Conservation (phyloP, 1,140 invertebrate species). For the Cydia strobilella region DNA sequence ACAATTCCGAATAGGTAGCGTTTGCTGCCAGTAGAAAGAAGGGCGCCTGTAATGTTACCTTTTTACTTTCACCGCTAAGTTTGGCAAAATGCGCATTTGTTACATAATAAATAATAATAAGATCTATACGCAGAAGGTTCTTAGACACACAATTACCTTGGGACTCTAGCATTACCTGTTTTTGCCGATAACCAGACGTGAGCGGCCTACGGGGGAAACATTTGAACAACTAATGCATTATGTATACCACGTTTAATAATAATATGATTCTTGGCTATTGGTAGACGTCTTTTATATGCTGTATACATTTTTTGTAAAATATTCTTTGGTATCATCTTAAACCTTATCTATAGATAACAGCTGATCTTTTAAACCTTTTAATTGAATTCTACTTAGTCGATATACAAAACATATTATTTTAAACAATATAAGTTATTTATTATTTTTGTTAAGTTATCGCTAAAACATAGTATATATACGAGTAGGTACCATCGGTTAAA, state of each 20-base stretch:
- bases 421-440: no score
- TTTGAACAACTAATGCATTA: conserved; percentile 28
- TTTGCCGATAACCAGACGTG: conserved; percentile 20
- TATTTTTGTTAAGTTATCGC: no score
- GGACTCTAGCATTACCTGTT: conserved; percentile 25
- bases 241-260: conserved; percentile 22
- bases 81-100: background rate
- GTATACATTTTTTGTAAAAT: background rate
- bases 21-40: no score
- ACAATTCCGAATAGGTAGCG: no score
- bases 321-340: background rate
- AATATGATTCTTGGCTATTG: conserved; percentile 3
- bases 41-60: background rate
- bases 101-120: conserved; percentile 14
- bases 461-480: no score
- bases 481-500: no score
- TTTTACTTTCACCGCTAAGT: background rate
- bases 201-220: background rate
- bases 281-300: background rate
- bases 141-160: conserved; percentile 11
- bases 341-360: no score
- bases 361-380: no score
- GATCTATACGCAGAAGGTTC: background rate
- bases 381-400: no score
- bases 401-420: no score